Base-by-base conservation (phyloP, 2,888 invertebrate species). In the Boloria euphrosyne region DNA sequence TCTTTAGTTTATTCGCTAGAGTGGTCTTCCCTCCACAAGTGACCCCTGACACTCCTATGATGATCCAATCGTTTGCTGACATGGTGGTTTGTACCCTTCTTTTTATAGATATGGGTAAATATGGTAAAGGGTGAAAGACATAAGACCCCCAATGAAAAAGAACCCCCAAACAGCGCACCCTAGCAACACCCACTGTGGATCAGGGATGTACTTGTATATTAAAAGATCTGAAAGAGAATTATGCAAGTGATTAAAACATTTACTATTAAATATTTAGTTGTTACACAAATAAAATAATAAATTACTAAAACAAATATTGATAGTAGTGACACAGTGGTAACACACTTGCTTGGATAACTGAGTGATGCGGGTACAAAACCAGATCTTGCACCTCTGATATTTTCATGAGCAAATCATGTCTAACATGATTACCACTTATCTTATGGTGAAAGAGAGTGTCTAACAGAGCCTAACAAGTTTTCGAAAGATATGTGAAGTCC, bases 21-120 rank as follows among this genome's bases (percentile, higher is more conserved):
- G 96, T 95, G 0, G 96, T 96, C 87, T 97, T 97, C 0, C 97
- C 97, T 18, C 96, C 96, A 77, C 96, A 96, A 0, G 97, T 97
- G 1, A 96, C 95, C 0, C 97, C 96, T 49, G 96, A 95, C 71
- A 97, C 93, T 7, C 96, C 97, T 67, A 93, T 77, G 75, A 93
- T 81, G 77, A 93, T 69, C 87, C 87, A 86, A 0, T 83, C 75
- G 13, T 73, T 52, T 2, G 60, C 70, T 70, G 60, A 43, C 62
- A 66, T 60, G 3, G 31, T 60, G 16, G 13, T 50, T 18, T 38
- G 27, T 54, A 27, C 14, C 53, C n/a, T 58, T 14, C 59, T 14
- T 17, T 46, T 69, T 60, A 79, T 13, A 78, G 59, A 27, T 77
- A 71, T 2, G 78, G 86, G 54, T 80, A 76, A 16, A 93, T 75